A percentile compares a stretch with the other conserved stretches of the same genome.
Conservation (phyloP, 2,113 vertebrate species). For the Tiliqua scincoides region DNA sequence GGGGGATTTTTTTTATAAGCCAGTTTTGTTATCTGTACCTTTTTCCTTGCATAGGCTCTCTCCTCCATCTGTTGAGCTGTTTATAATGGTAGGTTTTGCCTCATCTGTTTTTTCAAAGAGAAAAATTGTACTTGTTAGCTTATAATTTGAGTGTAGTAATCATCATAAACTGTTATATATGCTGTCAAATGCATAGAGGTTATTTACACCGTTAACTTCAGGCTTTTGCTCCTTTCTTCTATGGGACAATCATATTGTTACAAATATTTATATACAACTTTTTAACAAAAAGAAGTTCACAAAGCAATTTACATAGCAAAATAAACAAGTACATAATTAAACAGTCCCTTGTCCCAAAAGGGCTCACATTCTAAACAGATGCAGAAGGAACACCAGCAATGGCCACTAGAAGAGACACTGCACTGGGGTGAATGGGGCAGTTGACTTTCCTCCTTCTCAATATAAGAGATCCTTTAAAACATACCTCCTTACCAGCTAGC, state of each 20-base stretch:
- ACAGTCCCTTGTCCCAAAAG: too few relatives aligned
- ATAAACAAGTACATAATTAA: too few relatives aligned
- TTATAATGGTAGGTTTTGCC: conserved; percentile 28
- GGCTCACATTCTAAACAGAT: too few relatives aligned
- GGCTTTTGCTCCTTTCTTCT: background rate
- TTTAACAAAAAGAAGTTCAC: too few relatives aligned
- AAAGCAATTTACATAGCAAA: background rate
- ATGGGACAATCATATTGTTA: background rate
- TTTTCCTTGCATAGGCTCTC: conserved; percentile 62
- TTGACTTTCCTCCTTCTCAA: too few relatives aligned
- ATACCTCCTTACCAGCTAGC: too few relatives aligned
- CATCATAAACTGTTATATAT: background rate
- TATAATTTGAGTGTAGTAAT: conserved; percentile 32
- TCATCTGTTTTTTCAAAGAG: conserved; percentile 63
- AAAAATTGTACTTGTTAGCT: conserved; percentile 40
- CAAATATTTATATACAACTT: too few relatives aligned
- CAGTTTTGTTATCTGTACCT: conserved; percentile 66
- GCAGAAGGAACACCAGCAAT: too few relatives aligned
- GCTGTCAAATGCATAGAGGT: background rate
- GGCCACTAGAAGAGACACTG: too few relatives aligned
- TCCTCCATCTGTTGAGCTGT: conserved; percentile 56
- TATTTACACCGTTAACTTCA: background rate
- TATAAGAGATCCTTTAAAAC: too few relatives aligned
- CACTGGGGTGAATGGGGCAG: too few relatives aligned
- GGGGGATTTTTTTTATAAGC: conserved; percentile 34